Conservation (phyloP, 2,797 vertebrate species). For the Sebastes goodei region DNA sequence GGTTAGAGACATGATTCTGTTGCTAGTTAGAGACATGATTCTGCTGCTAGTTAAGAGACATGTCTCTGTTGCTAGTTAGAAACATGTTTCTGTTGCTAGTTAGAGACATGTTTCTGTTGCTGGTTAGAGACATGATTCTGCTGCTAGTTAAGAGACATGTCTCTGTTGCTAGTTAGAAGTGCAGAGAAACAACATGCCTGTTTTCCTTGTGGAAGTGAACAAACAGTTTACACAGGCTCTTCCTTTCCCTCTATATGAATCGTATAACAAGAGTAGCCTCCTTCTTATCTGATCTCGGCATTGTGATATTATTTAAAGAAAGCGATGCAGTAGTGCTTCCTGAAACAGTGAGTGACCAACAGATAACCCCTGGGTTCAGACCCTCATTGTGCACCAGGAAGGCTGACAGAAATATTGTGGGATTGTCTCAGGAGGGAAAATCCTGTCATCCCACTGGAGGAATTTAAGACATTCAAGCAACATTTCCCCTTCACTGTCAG, state of each 20-base stretch:
- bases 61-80: too few relatives aligned
- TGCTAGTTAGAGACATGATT: too few relatives aligned
- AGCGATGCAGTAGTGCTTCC: conserved; percentile 74
- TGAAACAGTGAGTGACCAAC: conserved; percentile 68
- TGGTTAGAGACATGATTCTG: too few relatives aligned
- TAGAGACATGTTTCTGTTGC: too few relatives aligned
- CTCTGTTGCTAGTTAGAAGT: neutral
- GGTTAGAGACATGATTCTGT: too few relatives aligned
- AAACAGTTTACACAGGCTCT: conserved; percentile 74
- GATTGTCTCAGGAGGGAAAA: conserved; percentile 22
- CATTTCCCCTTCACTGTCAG: neutral
- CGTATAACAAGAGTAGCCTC: conserved; percentile 67
- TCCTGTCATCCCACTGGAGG: conserved; percentile 37
- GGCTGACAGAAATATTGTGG: conserved; percentile 29
- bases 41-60: too few relatives aligned
- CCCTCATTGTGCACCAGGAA: conserved; percentile 60
- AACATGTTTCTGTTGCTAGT: too few relatives aligned
- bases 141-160: too few relatives aligned
- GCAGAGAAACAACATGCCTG: conserved; percentile 27
- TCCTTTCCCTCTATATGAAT: conserved; percentile 71
- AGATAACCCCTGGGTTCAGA: conserved; percentile 68
- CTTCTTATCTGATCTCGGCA: conserved; percentile 78
- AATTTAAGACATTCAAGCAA: conserved; percentile 23
- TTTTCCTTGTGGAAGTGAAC: conserved; percentile 30
- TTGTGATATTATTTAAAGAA: conserved; percentile 83